Percentiles rank a stretch among this genome's conserved stretches.
Conservation (phyloP, 2,797 vertebrate species). For the Mormyrus hasselquistii region DNA sequence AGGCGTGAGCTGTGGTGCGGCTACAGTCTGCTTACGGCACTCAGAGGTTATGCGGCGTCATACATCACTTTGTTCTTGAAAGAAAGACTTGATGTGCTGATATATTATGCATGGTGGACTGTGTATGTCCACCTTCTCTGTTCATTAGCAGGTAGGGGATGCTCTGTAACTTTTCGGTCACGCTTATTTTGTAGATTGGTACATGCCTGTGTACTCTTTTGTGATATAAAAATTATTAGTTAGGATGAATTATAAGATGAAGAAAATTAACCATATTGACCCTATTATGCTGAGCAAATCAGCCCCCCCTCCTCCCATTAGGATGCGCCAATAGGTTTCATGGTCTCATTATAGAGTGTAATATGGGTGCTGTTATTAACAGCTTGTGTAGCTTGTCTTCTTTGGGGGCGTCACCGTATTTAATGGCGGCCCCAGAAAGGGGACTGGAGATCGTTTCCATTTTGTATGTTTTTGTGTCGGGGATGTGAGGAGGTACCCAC, state of each 20-base stretch:
- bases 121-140: not conserved
- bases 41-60: not conserved
- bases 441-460: not conserved
- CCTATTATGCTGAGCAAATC: not conserved
- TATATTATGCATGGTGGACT: constrained; percentile 1
- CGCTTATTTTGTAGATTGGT: not conserved
- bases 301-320: not conserved
- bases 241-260: not conserved
- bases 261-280: not conserved
- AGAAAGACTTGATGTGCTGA: not conserved
- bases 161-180: not conserved
- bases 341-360: not conserved
- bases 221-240: not conserved
- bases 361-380: not conserved
- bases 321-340: not conserved
- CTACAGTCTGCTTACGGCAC: not conserved
- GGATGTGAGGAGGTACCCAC: not conserved
- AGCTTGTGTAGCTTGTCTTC: not conserved
- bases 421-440: not conserved
- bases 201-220: not conserved
- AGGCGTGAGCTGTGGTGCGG: not conserved
- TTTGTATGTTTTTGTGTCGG: not conserved
- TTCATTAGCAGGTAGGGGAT: constrained; percentile 1
- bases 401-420: not conserved
- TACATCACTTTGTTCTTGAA: not conserved